These are phyloP conservation scores for Pica pica DNA, from an alignment of 2,113 vertebrate genomes.

Conservation along the genomic window DNA sequence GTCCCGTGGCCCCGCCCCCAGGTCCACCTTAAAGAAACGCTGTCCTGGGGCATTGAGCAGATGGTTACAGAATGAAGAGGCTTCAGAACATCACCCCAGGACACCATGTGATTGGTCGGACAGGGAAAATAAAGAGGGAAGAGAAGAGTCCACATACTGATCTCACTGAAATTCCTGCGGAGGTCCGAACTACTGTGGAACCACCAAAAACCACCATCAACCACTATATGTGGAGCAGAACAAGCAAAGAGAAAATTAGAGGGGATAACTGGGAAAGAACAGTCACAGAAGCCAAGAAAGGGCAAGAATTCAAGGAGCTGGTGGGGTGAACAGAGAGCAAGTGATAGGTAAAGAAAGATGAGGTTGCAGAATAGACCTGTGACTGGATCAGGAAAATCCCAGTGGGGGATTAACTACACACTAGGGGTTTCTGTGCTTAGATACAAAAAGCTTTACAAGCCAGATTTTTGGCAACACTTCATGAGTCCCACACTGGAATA, in stretches of 20 bases:
- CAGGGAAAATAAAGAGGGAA: background rate
- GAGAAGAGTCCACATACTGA: background rate
- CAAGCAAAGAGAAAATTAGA: background rate
- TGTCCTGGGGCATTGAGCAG: no score
- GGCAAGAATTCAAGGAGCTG: background rate
- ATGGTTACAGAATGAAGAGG: no score
- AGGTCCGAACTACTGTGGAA: background rate
- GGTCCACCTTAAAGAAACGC: no score
- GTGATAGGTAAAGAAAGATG: conserved; percentile 2
- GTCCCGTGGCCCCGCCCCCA: no score
- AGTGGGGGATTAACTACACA: conserved; percentile 1
- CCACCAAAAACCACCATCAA: background rate
- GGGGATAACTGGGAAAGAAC: background rate
- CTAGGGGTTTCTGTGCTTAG: conserved; percentile 11
- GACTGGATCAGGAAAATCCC: conserved; percentile 2
- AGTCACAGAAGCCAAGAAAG: background rate
- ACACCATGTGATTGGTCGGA: background rate
- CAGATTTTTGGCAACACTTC: conserved; percentile 50
- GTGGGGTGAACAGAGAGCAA: background rate
- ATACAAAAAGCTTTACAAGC: conserved; percentile 55
- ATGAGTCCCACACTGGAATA: conserved; percentile 50
- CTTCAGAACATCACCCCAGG: no score
- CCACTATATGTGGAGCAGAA: background rate
- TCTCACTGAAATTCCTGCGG: background rate
- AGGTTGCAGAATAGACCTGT: background rate